Base-by-base conservation (phyloP, 2,888 invertebrate genomes). In the Amphipyra berbera region DNA sequence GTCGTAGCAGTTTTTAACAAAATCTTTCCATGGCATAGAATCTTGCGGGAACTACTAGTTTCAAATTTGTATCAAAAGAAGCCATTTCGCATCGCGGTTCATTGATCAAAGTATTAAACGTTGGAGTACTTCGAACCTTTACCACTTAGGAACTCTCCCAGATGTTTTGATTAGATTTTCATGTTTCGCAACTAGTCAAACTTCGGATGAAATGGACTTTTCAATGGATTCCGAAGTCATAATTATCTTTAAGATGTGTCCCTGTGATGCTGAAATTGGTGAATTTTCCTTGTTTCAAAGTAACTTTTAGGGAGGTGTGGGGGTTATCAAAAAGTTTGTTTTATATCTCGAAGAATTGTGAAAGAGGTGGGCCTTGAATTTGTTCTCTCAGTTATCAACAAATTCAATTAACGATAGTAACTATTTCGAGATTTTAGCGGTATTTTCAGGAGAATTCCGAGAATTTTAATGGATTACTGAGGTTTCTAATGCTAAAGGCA, bases 131-230 rank as follows among this genome's bases (percentile, higher is more conserved):
- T 54, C n/a, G 50, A 73, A 66, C 61, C 61, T 68, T 69, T 61
- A 61, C 73, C 80, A 77, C 79, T 84, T 76, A 74, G 55, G 55
- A 79, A 77, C 75, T 80, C 60, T 49, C 21, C 61, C 68, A 81
- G 81, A 79, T 85, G 82, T 83, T 84, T 82, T 88, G 86, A 87
- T 88, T 86, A 87, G 84, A 87, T 86, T 86, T 87, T 82, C 81
- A 80, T 83, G 82, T 76, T 82, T 70, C 67, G 48, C 60, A 75
- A 81, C 65, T 78, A 75, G 63, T 68, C 66, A 65, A 77, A 80
- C 65, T 75, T 78, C 1, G 60, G 60, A 63, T 70, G 67, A 64
- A 78, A 79, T 76, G 50, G 64, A 76, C 76, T 79, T 79, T 74
- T 79, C 72, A 75, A 72, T 75, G 62, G 67, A 77, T 75, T 63